Percentiles rank a stretch among this genome's conserved stretches.
Evolutionary conservation across 2,888 invertebrate genomes (phyloP).

Genomic region (Diploptera punctata): DNA sequence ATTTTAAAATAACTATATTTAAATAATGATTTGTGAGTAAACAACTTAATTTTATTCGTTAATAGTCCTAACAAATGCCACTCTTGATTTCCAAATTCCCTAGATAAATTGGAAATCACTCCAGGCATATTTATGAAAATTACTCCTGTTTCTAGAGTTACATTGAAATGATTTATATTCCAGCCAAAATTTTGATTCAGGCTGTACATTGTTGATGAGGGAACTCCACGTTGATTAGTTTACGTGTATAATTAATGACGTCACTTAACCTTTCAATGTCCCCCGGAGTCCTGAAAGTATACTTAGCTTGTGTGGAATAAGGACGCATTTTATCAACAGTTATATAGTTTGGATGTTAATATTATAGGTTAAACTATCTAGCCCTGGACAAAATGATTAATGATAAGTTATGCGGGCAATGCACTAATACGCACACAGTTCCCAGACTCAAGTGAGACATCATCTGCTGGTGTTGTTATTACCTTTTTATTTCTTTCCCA

Average conservation of each 20-base stretch:
- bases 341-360: constrained; percentile 16
- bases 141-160: too few relatives aligned
- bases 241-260: constrained; percentile 68
- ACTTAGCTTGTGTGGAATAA: constrained; percentile 20
- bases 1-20: too few relatives aligned
- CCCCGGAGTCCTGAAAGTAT: constrained; percentile 46
- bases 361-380: constrained; percentile 23
- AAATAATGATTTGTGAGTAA: too few relatives aligned
- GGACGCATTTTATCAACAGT: constrained; percentile 24
- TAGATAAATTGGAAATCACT: too few relatives aligned
- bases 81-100: too few relatives aligned
- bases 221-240: constrained; percentile 58
- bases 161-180: too few relatives aligned
- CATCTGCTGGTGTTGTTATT: not conserved
- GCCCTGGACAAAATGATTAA: constrained; percentile 11
- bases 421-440: constrained; percentile 19
- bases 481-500: too few relatives aligned
- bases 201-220: constrained; percentile 24
- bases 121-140: too few relatives aligned
- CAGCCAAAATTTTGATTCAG: too few relatives aligned
- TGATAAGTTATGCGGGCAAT: constrained; percentile 13
- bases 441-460: constrained; percentile 13
- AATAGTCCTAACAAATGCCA: too few relatives aligned
- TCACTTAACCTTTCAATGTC: constrained; percentile 64
- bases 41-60: too few relatives aligned